phyloP scores from a whole-genome alignment of 2,113 vertebrate species.

The Ceyx cyanopectus region DNA sequence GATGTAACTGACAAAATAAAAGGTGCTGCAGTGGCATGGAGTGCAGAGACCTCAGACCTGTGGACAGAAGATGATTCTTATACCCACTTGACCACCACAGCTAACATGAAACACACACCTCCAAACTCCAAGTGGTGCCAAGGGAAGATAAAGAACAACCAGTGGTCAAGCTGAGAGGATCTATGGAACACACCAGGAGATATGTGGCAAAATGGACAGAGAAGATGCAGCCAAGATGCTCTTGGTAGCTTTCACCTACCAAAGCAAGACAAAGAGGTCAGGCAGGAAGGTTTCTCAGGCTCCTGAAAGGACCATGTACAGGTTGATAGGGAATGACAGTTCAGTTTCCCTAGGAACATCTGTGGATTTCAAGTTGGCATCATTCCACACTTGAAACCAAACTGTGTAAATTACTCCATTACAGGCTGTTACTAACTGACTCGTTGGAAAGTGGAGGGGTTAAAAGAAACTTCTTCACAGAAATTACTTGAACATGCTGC shows the following conservation, averaged over 20 bases:
- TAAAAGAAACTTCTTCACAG: background rate
- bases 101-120: fast-evolving
- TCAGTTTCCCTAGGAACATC: background rate
- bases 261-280: background rate
- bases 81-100: background rate
- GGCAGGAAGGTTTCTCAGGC: background rate
- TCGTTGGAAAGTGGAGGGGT: fast-evolving
- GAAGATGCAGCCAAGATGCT: background rate
- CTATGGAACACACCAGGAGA: background rate
- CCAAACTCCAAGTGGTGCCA: background rate
- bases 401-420: background rate
- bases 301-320: background rate
- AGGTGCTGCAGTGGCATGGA: background rate
- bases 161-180: background rate
- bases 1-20: background rate
- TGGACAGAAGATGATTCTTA: background rate
- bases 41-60: background rate
- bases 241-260: background rate
- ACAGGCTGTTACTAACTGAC: background rate
- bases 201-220: background rate
- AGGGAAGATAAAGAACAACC: background rate
- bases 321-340: background rate
- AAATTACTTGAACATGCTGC: background rate
- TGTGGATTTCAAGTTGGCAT: background rate
- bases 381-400: background rate